Percentiles rank a stretch among this genome's conserved stretches.
These are phyloP conservation scores for Crotalus horridus DNA, from an alignment of 2,113 vertebrate genomes.

Conservation along the genomic window DNA sequence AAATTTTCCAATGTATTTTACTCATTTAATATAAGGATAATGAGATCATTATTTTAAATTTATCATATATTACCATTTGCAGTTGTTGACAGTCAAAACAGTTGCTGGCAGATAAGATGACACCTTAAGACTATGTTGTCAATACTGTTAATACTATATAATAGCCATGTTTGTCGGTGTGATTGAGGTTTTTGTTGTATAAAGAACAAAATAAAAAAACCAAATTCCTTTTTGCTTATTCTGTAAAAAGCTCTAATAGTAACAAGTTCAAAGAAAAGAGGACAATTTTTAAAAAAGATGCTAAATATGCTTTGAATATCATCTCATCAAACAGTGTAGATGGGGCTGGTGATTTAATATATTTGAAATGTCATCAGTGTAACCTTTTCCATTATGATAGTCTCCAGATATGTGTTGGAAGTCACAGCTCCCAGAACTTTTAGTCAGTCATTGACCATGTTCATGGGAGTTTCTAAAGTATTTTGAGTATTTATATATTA, in stretches of 20 bases:
- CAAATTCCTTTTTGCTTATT: neutral
- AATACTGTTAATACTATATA: neutral
- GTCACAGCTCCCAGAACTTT: neutral
- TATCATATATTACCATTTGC: neutral
- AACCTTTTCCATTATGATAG: neutral
- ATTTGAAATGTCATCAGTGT: neutral
- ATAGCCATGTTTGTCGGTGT: neutral
- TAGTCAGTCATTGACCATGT: neutral
- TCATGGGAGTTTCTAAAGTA: neutral
- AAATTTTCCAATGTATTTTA: neutral
- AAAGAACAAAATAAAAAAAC: neutral
- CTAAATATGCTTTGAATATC: neutral
- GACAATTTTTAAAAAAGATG: neutral
- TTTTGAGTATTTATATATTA: neutral
- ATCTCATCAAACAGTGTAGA: neutral
- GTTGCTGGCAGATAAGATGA: neutral
- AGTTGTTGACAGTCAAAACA: neutral
- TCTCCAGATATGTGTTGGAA: neutral
- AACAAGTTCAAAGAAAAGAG: neutral
- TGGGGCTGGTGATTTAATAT: neutral
- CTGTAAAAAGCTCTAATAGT: neutral
- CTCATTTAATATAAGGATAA: neutral
- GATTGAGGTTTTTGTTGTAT: neutral
- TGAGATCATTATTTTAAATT: neutral
- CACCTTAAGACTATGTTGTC: neutral